Conservation (phyloP, 1,140 invertebrate species). For the Trichoplusia ni region DNA sequence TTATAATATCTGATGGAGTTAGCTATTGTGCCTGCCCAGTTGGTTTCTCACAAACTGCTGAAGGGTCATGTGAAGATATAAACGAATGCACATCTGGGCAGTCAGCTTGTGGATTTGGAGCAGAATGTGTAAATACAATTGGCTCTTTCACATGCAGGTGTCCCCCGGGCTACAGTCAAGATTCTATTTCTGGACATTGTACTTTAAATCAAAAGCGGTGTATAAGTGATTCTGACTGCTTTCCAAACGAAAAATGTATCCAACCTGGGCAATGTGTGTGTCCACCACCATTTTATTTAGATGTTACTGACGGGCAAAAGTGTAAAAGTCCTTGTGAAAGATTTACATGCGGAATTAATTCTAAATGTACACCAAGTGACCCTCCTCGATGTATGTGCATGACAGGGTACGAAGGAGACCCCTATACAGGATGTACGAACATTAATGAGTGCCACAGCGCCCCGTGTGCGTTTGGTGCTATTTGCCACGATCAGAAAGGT, state of each 20-base stretch:
- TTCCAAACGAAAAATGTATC: slow-evolving; percentile 93
- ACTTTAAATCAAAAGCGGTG: slow-evolving; percentile 91
- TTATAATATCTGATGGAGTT: slow-evolving; percentile 93
- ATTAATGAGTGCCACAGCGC: slow-evolving; percentile 90
- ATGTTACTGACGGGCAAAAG: slow-evolving; percentile 89
- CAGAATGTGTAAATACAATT: slow-evolving; percentile 90
- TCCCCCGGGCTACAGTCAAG: slow-evolving; percentile 86
- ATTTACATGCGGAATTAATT: slow-evolving; percentile 95
- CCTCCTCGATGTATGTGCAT: slow-evolving; percentile 94
- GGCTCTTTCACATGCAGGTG: slow-evolving; percentile 92
- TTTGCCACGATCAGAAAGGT: slow-evolving; percentile 93
- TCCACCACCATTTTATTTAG: slow-evolving; percentile 93
- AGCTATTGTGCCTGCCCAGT: slow-evolving; percentile 95
- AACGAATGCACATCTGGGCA: slow-evolving; percentile 91
- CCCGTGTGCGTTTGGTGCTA: slow-evolving; percentile 92
- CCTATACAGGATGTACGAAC: slow-evolving; percentile 90
- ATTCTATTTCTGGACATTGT: slow-evolving; percentile 87
- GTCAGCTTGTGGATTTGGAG: slow-evolving; percentile 91
- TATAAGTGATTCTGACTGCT: slow-evolving; percentile 90
- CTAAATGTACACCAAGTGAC: slow-evolving; percentile 94
- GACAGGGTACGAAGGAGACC: slow-evolving; percentile 91
- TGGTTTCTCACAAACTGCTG: slow-evolving; percentile 87
- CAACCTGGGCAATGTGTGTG: slow-evolving; percentile 95
- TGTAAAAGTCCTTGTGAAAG: slow-evolving; percentile 95
- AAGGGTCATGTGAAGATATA: slow-evolving; percentile 91